A percentile compares a stretch with the other conserved stretches of the same genome.
Evolutionary conservation across 2,888 invertebrate species (phyloP).

Genomic region (Euplexia lucipara): DNA sequence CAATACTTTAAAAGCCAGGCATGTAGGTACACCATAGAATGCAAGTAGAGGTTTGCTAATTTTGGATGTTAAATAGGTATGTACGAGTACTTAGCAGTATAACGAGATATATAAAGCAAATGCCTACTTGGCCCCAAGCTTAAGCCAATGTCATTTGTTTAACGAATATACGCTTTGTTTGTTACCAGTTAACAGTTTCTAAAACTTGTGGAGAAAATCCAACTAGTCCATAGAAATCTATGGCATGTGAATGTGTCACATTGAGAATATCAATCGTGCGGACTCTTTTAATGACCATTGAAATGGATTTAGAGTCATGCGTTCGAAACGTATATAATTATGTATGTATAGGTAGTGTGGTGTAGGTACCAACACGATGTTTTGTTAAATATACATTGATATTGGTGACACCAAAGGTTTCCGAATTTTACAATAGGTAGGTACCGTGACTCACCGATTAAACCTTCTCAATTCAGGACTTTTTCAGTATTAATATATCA

Average conservation of each 20-base stretch:
- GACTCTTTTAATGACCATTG: background rate
- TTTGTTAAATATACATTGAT: background rate
- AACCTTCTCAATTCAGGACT: too few relatives aligned
- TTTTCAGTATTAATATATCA: too few relatives aligned
- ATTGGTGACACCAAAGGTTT: too few relatives aligned
- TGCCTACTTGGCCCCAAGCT: background rate
- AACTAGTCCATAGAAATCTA: slow-evolving; percentile 44
- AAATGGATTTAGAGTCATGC: background rate
- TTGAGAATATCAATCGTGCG: slow-evolving; percentile 40
- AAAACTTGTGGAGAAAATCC: slow-evolving; percentile 33
- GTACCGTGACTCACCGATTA: too few relatives aligned
- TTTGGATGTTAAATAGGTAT: too few relatives aligned
- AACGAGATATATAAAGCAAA: too few relatives aligned
- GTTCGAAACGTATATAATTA: background rate
- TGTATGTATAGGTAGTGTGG: too few relatives aligned
- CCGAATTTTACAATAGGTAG: too few relatives aligned
- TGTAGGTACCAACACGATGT: too few relatives aligned
- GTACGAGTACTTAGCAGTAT: background rate
- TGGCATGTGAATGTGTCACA: slow-evolving; percentile 15
- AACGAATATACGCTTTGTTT: slow-evolving; percentile 3
- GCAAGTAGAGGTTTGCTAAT: too few relatives aligned
- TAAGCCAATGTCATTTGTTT: slow-evolving; percentile 8
- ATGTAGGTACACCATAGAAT: background rate
- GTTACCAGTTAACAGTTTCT: slow-evolving; percentile 8
- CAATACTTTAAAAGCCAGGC: too few relatives aligned